A percentile compares a stretch with the other conserved stretches of the same genome.
phyloP scores from a whole-genome alignment of 1,140 invertebrate species.

The Megalopta genalis region DNA sequence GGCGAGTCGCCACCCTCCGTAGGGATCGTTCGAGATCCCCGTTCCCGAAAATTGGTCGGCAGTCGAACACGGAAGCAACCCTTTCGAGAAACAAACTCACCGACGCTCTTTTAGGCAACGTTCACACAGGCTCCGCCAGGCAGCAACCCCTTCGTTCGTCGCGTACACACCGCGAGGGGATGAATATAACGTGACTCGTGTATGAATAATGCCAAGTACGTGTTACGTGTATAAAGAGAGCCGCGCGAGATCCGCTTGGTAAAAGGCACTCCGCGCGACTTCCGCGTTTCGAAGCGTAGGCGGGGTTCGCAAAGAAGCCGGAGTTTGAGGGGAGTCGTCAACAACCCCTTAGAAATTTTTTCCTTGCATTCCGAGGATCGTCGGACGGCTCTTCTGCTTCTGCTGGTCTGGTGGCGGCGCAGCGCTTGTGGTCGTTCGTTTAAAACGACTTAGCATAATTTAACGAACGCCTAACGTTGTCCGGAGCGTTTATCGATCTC shows the following conservation, averaged over 20 bases:
- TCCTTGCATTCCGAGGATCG: not conserved
- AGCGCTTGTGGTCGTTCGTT: not conserved
- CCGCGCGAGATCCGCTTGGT: constrained; percentile 40
- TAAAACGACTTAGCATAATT: too few relatives aligned
- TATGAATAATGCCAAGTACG: constrained; percentile 59
- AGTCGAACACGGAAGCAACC: too few relatives aligned
- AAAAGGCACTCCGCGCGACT: constrained; percentile 42
- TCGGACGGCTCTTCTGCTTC: not conserved
- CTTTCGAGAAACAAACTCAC: constrained; percentile 15
- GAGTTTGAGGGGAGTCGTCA: constrained; percentile 28
- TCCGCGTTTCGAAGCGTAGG: constrained; percentile 38
- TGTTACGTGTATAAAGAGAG: constrained; percentile 38
- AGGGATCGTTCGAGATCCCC: too few relatives aligned
- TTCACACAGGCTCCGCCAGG: constrained; percentile 42
- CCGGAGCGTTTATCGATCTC: too few relatives aligned
- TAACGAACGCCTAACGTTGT: too few relatives aligned
- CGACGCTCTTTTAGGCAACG: constrained; percentile 54
- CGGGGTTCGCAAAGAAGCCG: constrained; percentile 6
- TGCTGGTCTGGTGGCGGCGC: too few relatives aligned
- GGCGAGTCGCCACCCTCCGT: too few relatives aligned
- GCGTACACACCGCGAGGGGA: constrained; percentile 16
- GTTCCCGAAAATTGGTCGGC: too few relatives aligned
- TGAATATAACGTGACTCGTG: constrained; percentile 60
- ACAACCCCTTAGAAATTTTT: constrained; percentile 27
- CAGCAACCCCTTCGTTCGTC: not conserved